phyloP scores from a whole-genome alignment of 2,888 invertebrate genomes.

The Plemyria rubiginata region DNA sequence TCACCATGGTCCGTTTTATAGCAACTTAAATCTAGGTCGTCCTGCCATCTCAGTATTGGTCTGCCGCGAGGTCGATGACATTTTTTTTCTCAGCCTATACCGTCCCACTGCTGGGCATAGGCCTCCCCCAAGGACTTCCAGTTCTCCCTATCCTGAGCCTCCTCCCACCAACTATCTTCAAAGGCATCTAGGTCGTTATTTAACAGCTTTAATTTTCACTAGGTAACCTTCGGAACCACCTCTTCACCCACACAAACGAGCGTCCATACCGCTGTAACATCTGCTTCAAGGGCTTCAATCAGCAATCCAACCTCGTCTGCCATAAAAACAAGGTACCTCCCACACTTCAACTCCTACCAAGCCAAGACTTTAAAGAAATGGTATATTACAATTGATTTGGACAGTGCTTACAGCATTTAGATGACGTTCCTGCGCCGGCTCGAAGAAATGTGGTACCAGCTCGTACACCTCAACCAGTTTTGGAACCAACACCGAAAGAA shows the following conservation, averaged over 20 bases:
- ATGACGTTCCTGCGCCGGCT: slow-evolving; percentile 46
- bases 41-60: too few relatives aligned
- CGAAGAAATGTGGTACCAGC: slow-evolving; percentile 45
- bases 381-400: slow-evolving; percentile 5
- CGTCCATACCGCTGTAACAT: slow-evolving; percentile 91
- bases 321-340: slow-evolving; percentile 88
- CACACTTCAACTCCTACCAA: not conserved
- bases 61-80: too few relatives aligned
- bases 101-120: too few relatives aligned
- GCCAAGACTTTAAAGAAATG: not conserved
- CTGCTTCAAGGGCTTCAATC: slow-evolving; percentile 91
- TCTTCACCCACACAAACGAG: slow-evolving; percentile 91
- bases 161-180: too few relatives aligned
- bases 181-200: too few relatives aligned
- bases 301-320: slow-evolving; percentile 92
- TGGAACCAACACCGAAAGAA: slow-evolving; percentile 53
- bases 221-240: slow-evolving; percentile 91
- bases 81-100: too few relatives aligned
- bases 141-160: too few relatives aligned
- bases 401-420: slow-evolving; percentile 56
- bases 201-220: too few relatives aligned
- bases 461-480: slow-evolving; percentile 36
- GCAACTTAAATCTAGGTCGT: too few relatives aligned
- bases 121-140: too few relatives aligned
- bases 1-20: not conserved